Percentiles rank a stretch among this genome's conserved stretches.
Conservation (phyloP, 35 echinoderm and acorn worm genomes). For the Eucidaris tribuloides region DNA sequence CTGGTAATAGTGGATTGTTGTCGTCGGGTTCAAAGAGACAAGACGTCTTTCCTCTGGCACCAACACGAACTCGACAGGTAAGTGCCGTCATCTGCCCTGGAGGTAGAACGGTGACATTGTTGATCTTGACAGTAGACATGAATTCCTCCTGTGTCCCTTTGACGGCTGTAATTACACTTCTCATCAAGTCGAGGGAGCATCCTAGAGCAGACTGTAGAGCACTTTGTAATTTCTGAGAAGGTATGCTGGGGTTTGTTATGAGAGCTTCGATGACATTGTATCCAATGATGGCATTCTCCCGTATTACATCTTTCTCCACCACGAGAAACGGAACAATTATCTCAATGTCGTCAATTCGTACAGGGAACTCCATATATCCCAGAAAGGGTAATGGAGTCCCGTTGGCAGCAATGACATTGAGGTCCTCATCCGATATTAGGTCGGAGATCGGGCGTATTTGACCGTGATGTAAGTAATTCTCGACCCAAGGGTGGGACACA, state of each 20-base stretch:
- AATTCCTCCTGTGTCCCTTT: neutral
- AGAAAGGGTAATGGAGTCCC: conserved; percentile 20
- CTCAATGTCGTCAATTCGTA: neutral
- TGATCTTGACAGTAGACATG: neutral
- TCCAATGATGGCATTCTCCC: conserved; percentile 26
- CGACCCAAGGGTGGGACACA: conserved; percentile 27
- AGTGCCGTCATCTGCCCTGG: neutral
- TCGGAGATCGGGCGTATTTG: neutral
- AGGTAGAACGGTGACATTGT: neutral
- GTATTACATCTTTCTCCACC: neutral
- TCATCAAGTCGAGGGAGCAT: neutral
- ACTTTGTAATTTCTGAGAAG: neutral
- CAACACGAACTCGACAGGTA: neutral
- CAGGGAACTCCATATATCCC: conserved; percentile 4
- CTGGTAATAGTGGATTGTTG: neutral
- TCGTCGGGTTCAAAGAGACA: conserved; percentile 16
- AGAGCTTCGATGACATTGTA: conserved; percentile 30
- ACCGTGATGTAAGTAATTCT: neutral
- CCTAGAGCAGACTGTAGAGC: neutral
- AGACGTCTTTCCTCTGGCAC: neutral
- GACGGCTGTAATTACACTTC: neutral
- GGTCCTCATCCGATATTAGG: neutral
- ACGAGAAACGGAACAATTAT: conserved; percentile 7
- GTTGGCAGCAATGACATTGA: conserved; percentile 23
- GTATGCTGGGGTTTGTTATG: neutral